Base-by-base conservation (phyloP, 2,113 vertebrate species). In the Micromys minutus region DNA sequence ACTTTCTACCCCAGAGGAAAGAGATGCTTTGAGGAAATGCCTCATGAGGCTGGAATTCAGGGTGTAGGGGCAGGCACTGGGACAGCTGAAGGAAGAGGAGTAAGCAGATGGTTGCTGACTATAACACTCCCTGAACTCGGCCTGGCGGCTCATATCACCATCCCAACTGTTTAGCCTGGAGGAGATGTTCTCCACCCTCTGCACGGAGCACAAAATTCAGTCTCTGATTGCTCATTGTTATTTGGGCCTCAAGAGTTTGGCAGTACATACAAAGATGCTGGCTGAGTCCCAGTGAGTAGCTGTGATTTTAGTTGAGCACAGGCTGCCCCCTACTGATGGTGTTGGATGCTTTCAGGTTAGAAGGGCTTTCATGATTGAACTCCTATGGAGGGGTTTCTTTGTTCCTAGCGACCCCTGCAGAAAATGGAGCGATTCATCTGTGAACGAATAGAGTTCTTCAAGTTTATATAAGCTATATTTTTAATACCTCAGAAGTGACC, bases 321-420 rank as follows among this genome's bases (percentile, higher is more conserved):
- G 36, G 22, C 95, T 95, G 94, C 97, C 97, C 96, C 91, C 96
- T 96, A 50, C 74, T 94, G 97, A 80, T 95, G 42, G 39, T 89
- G 92, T 34, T 55, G n/a, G 4, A 39, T 65, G 29, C 76, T 89
- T 93, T 86, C 89, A 83, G n/a, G 22, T 45, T 34, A 13, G 50
- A 22, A 42, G 74, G 15, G n/a, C 71, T 88, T 59, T 57, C 57
- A 16, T 19, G 80, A 17, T 67, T 45, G 31, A 29, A 52, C 21
- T 36, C 26, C 5, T 13, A 17, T 52, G 17, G 3, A 55, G 34
- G 45, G 50, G 16, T 26, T 42, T 11, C 76, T 85, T n/a, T n/a
- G n/a, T n/a, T 65, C 29, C n/a, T 15, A 39, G 52, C 29, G 71
- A 81, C 71, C 55, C n/a, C 34, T 71, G 77, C 50, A 80, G 17